Conservation (phyloP, 2,888 invertebrate species). For the Notocelia uddmanniana region DNA sequence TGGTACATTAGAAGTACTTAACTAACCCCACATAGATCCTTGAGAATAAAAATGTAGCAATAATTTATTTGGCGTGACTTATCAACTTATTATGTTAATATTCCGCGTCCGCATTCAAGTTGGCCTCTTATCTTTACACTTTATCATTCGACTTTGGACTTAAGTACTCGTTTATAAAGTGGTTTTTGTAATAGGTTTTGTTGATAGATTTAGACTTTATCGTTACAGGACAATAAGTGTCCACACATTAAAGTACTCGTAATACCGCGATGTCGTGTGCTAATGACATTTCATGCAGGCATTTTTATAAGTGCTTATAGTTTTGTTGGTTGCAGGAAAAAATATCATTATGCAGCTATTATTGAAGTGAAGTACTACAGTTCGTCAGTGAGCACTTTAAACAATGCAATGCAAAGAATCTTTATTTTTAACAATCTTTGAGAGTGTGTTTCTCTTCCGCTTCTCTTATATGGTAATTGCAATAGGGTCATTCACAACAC, state of each 20-base stretch:
- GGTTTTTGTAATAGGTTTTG: neutral
- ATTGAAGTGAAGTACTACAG: neutral
- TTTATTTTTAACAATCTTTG: too few species aligned
- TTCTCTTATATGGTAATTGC: too few species aligned
- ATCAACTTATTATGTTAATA: slow-evolving; percentile 47
- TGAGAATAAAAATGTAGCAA: slow-evolving; percentile 37
- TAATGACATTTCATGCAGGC: slow-evolving; percentile 37
- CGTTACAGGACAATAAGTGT: slow-evolving; percentile 17
- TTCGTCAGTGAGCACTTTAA: neutral
- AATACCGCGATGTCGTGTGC: slow-evolving; percentile 37
- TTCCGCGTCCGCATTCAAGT: slow-evolving; percentile 7
- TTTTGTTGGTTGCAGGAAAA: slow-evolving; percentile 5
- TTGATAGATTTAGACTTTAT: slow-evolving; percentile 9
- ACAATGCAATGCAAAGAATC: too few species aligned
- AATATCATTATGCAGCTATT: neutral
- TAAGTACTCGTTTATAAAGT: neutral
- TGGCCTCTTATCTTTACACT: neutral
- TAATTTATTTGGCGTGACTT: slow-evolving; percentile 48
- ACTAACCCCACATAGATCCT: slow-evolving; percentile 1
- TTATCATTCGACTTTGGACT: slow-evolving; percentile 11
- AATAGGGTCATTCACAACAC: too few species aligned
- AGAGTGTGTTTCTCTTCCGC: too few species aligned
- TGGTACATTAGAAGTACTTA: neutral
- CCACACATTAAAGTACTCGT: slow-evolving; percentile 11
- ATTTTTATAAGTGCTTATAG: slow-evolving; percentile 17